phyloP scores from a whole-genome alignment of 2,888 invertebrate species.

The Willowsia nigromaculata region DNA sequence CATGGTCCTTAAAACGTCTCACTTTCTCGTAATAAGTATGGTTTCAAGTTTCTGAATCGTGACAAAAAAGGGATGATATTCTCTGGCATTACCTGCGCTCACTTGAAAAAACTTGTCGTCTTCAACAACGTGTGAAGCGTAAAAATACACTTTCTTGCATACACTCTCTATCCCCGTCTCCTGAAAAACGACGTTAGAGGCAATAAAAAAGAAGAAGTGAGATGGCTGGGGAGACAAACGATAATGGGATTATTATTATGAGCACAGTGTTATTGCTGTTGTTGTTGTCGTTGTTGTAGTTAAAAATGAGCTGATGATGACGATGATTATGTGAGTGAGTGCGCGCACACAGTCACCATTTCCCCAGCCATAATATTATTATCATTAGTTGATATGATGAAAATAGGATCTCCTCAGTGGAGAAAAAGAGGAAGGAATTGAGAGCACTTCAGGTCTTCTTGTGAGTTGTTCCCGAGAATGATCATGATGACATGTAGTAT shows the following conservation, averaged over 20 bases:
- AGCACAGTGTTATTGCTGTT: constrained; percentile 20
- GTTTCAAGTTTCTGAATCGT: neutral
- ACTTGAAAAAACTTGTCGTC: neutral
- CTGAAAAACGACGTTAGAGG: neutral
- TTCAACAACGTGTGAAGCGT: neutral
- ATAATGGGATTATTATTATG: constrained; percentile 72
- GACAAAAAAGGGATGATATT: neutral
- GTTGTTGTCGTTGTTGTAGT: neutral
- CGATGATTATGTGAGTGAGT: constrained; percentile 25
- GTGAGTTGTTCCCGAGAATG: neutral
- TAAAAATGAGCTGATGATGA: neutral
- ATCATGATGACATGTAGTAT: neutral
- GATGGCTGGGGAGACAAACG: constrained; percentile 70
- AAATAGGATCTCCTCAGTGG: constrained; percentile 1
- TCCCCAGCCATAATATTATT: neutral
- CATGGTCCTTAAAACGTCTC: constrained; percentile 16
- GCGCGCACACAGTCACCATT: constrained; percentile 67
- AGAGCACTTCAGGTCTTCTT: neutral
- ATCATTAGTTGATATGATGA: constrained; percentile 29
- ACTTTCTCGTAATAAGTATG: neutral
- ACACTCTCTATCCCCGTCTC: neutral
- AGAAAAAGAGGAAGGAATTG: constrained; percentile 13
- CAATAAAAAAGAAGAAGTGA: constrained; percentile 57
- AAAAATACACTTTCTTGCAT: neutral
- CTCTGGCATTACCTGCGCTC: neutral